Evolutionary conservation across 2,113 vertebrate species (phyloP).

Genomic region (Bos indicus): DNA sequence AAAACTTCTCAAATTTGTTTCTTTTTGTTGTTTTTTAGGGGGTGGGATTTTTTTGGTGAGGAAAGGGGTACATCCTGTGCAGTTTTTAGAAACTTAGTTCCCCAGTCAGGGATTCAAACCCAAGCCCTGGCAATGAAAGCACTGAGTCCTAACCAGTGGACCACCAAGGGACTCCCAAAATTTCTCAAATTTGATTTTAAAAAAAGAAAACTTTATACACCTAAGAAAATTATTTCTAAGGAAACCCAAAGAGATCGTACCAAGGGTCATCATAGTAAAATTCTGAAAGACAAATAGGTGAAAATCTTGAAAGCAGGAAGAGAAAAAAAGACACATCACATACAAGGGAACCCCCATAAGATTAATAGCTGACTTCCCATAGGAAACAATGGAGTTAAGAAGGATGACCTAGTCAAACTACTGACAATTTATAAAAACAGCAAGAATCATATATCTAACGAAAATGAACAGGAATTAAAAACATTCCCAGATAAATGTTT

Average conservation of each 20-base stretch:
- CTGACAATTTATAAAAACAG: neutral
- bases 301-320: neutral
- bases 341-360: neutral
- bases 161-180: neutral
- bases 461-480: conserved; percentile 14
- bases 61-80: neutral
- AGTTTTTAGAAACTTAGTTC: neutral
- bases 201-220: neutral
- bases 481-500: neutral
- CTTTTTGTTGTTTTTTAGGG: neutral
- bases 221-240: neutral
- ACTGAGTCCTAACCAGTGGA: neutral
- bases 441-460: neutral
- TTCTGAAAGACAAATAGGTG: neutral
- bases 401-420: neutral
- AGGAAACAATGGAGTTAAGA: neutral
- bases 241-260: neutral
- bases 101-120: neutral
- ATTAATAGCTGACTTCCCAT: neutral
- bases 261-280: neutral
- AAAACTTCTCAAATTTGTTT: neutral
- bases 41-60: neutral
- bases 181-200: neutral
- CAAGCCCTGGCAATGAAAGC: neutral
- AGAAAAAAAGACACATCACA: neutral